A percentile compares a stretch with the other conserved stretches of the same genome.
These are phyloP conservation scores for Piaya cayana DNA, from an alignment of 2,113 vertebrate genomes.

Conservation along the genomic window DNA sequence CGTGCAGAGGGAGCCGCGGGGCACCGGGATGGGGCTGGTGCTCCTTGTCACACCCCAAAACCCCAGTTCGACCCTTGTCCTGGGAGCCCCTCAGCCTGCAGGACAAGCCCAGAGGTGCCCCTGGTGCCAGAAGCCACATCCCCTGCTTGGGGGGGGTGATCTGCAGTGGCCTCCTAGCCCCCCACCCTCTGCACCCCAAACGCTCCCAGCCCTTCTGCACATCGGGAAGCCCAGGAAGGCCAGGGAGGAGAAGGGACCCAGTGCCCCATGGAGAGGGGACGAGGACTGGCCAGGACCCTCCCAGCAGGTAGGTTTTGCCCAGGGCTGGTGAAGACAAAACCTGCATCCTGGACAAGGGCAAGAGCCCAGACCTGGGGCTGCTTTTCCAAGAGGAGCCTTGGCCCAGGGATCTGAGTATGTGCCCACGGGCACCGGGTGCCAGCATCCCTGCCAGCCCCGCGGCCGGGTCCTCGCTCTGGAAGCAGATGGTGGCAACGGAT, in stretches of 20 bases:
- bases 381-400: not conserved
- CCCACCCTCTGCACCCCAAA: not conserved
- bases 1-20: not conserved
- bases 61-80: not conserved
- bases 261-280: not conserved
- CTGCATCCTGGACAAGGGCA: not conserved
- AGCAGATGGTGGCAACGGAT: not conserved
- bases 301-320: not conserved
- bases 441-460: accelerated
- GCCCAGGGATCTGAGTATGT: not conserved
- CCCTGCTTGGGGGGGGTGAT: not conserved
- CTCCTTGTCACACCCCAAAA: not conserved
- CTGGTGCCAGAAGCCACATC: not conserved
- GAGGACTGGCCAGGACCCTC: not conserved
- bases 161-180: not conserved
- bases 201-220: not conserved
- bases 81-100: accelerated
- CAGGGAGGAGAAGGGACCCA: not conserved
- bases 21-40: not conserved
- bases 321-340: not conserved
- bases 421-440: not conserved
- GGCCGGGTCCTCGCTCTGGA: not conserved
- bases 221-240: no score
- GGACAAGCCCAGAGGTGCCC: not conserved
- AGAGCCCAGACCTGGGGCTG: not conserved